Evolutionary conservation across 2,113 vertebrate species (phyloP), one percentile per base, ranked within the genome.

Genomic region (Heteronetta atricapilla): DNA sequence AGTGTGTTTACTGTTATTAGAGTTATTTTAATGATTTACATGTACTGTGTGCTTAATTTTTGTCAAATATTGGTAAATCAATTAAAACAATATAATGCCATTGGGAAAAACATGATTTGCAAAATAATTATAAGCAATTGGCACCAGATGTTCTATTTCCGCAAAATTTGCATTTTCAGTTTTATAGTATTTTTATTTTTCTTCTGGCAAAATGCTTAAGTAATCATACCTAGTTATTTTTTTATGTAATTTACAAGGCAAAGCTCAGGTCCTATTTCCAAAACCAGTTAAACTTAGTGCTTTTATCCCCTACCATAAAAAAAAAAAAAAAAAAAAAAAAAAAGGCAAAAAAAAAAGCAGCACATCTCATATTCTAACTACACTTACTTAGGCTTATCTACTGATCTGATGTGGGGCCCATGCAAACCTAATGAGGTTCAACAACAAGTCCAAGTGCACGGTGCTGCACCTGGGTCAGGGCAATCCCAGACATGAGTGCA

Each of bases 61-160:
- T 88, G 52, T 75, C 92, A 93, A 70, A 91, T 94, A 95, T 38
- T 79, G 46, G 46, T 56, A 93, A 85, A 93, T 75, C 78, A 95
- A 89, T 89, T 87, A 74, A 73, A 94, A 86, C 36, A 88, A 82
- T 68, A 93, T 23, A 67, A 75, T 53, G 70, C 74, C 70, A 75
- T 62, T 63, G 85, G 88, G 86, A 68, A 95, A 91, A 89, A 79
- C 64, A 85, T 68, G 5, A 50, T 93, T 87, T 93, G 74, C 74
- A 95, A 93, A 93, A 88, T 93, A 93, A 91, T 86, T 91, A 72
- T 16, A 72, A 69, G 74, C 75, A 89, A 92, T 66, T 92, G 62
- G 50, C 18, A 88, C 60, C 88, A 94, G 92, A 88, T 93, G 77
- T 82, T 96, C 53, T 68, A 10, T 73, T 95, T 79, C 48, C 90